Conservation (phyloP, 2,797 vertebrate species). For the Intellagama lesueurii region DNA sequence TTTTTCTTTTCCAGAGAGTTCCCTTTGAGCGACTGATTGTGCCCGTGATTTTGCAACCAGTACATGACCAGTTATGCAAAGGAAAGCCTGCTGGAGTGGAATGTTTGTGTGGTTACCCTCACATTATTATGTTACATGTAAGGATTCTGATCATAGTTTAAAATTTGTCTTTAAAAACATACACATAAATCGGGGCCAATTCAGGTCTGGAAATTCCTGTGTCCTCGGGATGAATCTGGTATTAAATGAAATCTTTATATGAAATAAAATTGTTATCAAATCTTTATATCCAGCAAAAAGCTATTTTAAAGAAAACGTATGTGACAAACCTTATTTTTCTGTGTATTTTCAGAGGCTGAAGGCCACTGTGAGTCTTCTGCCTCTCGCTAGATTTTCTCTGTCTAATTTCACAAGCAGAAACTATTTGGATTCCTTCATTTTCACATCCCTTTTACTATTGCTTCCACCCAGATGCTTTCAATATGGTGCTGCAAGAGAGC, state of each 20-base stretch:
- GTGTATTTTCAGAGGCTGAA: not conserved
- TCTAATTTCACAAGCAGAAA: not conserved
- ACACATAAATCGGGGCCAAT: not conserved
- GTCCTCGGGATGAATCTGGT: slow-evolving; percentile 23
- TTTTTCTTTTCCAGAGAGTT: too few species aligned
- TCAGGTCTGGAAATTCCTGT: slow-evolving; percentile 13
- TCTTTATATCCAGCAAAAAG: not conserved
- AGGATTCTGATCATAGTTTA: not conserved
- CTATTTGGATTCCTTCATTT: not conserved
- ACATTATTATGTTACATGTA: too few species aligned
- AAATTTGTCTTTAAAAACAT: slow-evolving; percentile 32
- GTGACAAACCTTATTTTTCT: not conserved
- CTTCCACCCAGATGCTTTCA: not conserved
- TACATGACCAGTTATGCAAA: too few species aligned
- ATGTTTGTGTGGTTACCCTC: too few species aligned
- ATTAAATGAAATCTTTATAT: not conserved
- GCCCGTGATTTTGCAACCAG: too few species aligned
- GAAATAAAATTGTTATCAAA: not conserved
- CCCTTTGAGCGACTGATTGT: too few species aligned
- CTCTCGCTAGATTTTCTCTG: not conserved
- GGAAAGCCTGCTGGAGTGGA: too few species aligned
- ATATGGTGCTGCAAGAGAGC: not conserved
- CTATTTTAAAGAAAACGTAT: not conserved
- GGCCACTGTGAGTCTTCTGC: not conserved
- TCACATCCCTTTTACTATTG: not conserved